Conservation (phyloP, 2,797 vertebrate species). For the Pyrocephalus nanus region DNA sequence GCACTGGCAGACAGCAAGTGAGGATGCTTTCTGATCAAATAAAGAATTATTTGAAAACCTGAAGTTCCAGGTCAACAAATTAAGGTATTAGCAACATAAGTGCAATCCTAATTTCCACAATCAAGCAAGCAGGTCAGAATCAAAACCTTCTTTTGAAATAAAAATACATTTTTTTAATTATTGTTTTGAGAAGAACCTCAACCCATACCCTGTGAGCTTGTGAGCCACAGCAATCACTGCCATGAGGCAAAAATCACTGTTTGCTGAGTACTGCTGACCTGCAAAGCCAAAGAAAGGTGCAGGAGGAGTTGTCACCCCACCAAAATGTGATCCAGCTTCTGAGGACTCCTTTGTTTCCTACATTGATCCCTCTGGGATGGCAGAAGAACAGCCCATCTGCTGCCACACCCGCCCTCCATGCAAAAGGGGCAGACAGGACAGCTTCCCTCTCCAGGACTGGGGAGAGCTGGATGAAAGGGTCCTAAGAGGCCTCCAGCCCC, state of each 20-base stretch:
- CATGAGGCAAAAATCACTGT: not conserved
- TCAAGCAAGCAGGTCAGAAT: not conserved
- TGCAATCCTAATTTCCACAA: not conserved
- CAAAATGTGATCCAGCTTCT: not conserved
- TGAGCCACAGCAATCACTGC: not conserved
- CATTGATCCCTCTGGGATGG: not conserved
- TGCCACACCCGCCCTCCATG: not conserved
- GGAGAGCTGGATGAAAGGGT: not conserved
- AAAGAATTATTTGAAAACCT: not conserved
- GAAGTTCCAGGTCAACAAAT: not conserved
- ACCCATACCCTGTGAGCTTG: not conserved
- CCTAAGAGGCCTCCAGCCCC: not conserved
- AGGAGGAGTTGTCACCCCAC: not conserved
- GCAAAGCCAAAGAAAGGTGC: not conserved
- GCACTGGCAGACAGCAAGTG: accelerated
- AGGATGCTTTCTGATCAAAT: not conserved
- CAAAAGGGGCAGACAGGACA: not conserved
- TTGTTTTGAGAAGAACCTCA: not conserved
- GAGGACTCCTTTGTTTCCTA: not conserved
- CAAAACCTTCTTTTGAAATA: not conserved
- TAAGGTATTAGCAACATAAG: not conserved
- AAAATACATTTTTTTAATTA: not conserved
- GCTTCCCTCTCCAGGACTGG: accelerated
- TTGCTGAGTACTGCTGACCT: not conserved
- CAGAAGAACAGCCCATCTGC: not conserved